Percentiles rank a stretch among this genome's conserved stretches.
These are phyloP conservation scores for Empidonax traillii DNA, from an alignment of 2,113 vertebrate genomes.

Conservation along the genomic window DNA sequence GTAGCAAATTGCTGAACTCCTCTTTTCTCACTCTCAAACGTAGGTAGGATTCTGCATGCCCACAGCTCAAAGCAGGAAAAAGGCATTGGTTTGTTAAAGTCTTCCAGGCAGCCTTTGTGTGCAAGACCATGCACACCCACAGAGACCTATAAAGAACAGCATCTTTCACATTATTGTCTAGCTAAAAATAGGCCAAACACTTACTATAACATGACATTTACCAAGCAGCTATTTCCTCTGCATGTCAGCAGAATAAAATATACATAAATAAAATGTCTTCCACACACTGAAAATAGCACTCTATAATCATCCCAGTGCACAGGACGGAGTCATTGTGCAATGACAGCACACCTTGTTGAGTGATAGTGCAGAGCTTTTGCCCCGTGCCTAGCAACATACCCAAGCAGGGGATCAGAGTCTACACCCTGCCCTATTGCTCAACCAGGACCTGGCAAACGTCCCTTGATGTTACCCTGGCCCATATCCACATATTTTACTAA, in stretches of 20 bases:
- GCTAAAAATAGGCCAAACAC: slow-evolving; percentile 24
- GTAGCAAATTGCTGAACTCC: background rate
- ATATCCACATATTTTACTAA: slow-evolving; percentile 48
- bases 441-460: slow-evolving; percentile 28
- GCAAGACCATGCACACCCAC: background rate
- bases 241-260: slow-evolving; percentile 39
- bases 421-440: slow-evolving; percentile 63
- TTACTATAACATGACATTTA: background rate
- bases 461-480: background rate
- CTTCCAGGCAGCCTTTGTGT: background rate
- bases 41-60: background rate
- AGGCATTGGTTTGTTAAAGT: background rate
- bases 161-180: background rate
- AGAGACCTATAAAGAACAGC: background rate
- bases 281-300: slow-evolving; percentile 25
- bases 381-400: slow-evolving; percentile 62
- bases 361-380: slow-evolving; percentile 38
- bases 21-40: background rate
- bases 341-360: slow-evolving; percentile 54
- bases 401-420: slow-evolving; percentile 51
- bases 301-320: background rate
- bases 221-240: slow-evolving; percentile 3
- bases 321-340: slow-evolving; percentile 18
- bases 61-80: background rate
- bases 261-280: slow-evolving; percentile 33